Percentiles rank a stretch among this genome's conserved stretches.
phyloP scores from a whole-genome alignment of 2,113 vertebrate genomes.

The Martes martes region DNA sequence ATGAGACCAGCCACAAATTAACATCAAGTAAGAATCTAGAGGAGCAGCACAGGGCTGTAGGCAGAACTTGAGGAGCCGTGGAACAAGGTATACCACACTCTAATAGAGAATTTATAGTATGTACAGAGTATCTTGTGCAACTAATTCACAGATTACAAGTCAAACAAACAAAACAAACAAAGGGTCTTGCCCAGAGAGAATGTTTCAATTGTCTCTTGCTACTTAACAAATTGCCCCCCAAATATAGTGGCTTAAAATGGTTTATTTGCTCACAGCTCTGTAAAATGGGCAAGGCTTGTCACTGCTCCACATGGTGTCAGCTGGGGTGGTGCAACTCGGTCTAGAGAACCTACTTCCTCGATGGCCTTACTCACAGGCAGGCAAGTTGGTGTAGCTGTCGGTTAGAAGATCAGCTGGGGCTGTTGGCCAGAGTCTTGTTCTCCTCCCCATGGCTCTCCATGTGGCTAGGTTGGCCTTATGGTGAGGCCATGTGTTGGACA shows the following conservation, averaged over 20 bases:
- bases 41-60: neutral
- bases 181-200: neutral
- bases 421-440: neutral
- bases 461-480: neutral
- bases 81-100: neutral
- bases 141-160: neutral
- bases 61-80: neutral
- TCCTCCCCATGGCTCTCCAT: conserved; percentile 9
- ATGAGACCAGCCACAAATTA: neutral
- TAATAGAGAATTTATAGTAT: neutral
- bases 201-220: neutral
- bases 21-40: neutral
- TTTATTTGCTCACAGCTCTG: neutral
- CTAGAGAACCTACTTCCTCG: neutral
- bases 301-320: neutral
- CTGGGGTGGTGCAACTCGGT: neutral
- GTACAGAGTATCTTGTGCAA: neutral
- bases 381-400: neutral
- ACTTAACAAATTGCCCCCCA: neutral
- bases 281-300: neutral
- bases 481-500: neutral
- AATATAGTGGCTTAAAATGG: neutral
- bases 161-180: neutral
- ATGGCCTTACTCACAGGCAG: neutral
- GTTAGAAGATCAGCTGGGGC: neutral